phyloP scores from a whole-genome alignment of 2,797 vertebrate species.

The Gambelia wislizenii region DNA sequence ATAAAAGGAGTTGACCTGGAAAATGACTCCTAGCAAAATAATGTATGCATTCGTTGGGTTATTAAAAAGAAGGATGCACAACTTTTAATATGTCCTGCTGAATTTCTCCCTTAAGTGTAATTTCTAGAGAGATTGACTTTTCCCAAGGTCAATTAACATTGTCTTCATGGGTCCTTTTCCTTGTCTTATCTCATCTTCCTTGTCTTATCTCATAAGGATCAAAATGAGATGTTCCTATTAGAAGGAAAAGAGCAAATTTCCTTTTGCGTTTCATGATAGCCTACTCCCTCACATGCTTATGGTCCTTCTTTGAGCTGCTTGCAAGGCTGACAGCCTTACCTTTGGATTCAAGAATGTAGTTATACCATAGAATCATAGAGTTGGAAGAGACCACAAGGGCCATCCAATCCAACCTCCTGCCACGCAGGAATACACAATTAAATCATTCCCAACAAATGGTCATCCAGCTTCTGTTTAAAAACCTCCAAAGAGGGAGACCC shows the following conservation, averaged over 20 bases:
- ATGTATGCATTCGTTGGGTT: slow-evolving; percentile 18
- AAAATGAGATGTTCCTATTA: not conserved
- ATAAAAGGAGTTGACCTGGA: slow-evolving; percentile 22
- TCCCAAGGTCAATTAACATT: slow-evolving; percentile 8
- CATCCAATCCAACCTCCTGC: too few species aligned
- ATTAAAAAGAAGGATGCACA: slow-evolving; percentile 9
- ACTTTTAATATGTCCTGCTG: not conserved
- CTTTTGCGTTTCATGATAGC: not conserved
- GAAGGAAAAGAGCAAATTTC: not conserved
- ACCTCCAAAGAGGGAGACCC: too few species aligned
- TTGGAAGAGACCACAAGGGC: too few species aligned
- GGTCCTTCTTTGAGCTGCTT: not conserved
- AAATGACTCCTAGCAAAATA: slow-evolving; percentile 27
- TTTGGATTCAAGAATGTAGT: not conserved
- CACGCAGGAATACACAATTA: too few species aligned
- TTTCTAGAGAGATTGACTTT: slow-evolving; percentile 1
- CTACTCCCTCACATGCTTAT: not conserved
- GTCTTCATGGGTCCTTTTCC: not conserved
- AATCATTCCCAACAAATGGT: too few species aligned
- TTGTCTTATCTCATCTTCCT: not conserved
- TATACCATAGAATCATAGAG: too few species aligned
- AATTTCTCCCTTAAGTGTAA: not conserved
- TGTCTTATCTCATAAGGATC: not conserved
- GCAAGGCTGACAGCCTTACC: not conserved
- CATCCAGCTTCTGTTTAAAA: too few species aligned